Evolutionary conservation across 2,888 invertebrate species (phyloP).

Genomic region (Anthophora plumipes): DNA sequence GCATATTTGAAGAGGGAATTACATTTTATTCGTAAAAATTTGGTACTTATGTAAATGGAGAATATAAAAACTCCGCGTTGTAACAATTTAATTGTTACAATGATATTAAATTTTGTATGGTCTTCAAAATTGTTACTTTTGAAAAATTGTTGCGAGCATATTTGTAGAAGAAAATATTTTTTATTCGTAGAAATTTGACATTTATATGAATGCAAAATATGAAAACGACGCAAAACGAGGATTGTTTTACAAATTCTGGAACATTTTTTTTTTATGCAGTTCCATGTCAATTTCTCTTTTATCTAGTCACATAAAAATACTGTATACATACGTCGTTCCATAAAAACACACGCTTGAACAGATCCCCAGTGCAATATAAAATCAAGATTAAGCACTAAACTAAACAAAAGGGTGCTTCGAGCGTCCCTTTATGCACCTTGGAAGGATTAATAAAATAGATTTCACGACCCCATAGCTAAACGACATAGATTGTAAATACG

Average conservation of each 20-base stretch:
- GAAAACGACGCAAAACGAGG: neutral
- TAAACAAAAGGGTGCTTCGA: neutral
- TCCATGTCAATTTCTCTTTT: neutral
- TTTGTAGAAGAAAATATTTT: too few species aligned
- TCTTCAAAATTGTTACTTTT: too few species aligned
- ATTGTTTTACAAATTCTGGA: neutral
- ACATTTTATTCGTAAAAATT: too few species aligned
- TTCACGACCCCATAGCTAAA: neutral
- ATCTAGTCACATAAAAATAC: constrained; percentile 7
- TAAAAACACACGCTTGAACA: neutral
- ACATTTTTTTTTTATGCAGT: neutral
- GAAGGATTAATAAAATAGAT: constrained; percentile 7
- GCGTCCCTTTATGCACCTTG: neutral
- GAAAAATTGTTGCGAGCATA: too few species aligned
- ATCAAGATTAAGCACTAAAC: neutral
- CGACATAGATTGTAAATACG: neutral
- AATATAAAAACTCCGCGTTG: too few species aligned
- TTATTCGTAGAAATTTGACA: too few species aligned
- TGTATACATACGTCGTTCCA: neutral
- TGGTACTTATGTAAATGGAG: too few species aligned
- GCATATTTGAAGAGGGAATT: too few species aligned
- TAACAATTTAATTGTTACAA: too few species aligned
- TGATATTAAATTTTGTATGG: too few species aligned
- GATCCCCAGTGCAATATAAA: constrained; percentile 3
- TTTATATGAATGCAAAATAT: neutral